Evolutionary conservation across 2,797 vertebrate genomes (phyloP).

Genomic region (Argya squamiceps): DNA sequence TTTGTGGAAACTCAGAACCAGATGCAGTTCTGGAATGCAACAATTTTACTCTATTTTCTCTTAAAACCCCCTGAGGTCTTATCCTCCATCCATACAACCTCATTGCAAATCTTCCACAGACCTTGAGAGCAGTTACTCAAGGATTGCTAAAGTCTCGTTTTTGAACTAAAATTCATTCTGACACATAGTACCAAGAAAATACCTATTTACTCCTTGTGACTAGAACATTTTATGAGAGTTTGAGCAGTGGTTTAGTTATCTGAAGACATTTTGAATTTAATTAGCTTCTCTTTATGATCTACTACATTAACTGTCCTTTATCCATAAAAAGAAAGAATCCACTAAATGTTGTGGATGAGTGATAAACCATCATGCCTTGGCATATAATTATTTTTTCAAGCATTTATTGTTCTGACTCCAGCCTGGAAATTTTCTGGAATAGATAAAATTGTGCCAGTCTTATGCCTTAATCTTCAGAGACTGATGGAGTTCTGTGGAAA

Average conservation of each 20-base stretch:
- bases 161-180: neutral
- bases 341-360: neutral
- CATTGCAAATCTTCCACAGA: neutral
- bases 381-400: neutral
- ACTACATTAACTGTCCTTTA: neutral
- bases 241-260: neutral
- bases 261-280: neutral
- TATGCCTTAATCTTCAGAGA: neutral
- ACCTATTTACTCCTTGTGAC: neutral
- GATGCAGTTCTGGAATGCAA: neutral
- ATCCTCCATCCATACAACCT: neutral
- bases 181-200: neutral
- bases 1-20: neutral
- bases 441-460: neutral
- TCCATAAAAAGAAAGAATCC: neutral
- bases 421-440: neutral
- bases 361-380: neutral
- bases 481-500: neutral
- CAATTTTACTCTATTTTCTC: neutral
- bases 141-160: neutral
- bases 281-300: neutral
- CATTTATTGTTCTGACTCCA: constrained; percentile 19
- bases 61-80: neutral
- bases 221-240: neutral
- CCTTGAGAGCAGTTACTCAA: neutral